Base-by-base conservation (phyloP, 1,140 invertebrate species). In the Zaprionus ghesquierei region DNA sequence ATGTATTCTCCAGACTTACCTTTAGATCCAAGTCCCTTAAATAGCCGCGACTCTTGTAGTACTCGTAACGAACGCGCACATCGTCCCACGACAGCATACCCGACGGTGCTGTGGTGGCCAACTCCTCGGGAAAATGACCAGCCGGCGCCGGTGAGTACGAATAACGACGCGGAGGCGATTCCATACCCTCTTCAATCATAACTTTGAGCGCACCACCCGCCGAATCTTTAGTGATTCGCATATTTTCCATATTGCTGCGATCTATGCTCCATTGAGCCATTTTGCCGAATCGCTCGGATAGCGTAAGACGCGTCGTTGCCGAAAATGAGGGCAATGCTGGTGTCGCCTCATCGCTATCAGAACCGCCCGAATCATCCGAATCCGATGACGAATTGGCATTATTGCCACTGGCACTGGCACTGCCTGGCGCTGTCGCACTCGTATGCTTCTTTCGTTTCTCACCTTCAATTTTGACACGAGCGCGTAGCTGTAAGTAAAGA, bases 261-360 rank as follows among this genome's bases (percentile, higher is more conserved):
- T 97, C 96, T 3, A 96, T 95, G 63, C 94, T 95, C 95, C 96
- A 97, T 82, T 98, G 96, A 41, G 96, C 96, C 94, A 98, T 97
- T 93, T 97, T 97, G 69, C 96, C 96, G 92, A 97, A 97, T 25
- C 97, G 93, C 91, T 97, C 96, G 2, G 95, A 96, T 15, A 97
- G 92, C 9, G 95, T 96, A 73, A 96, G 90, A 35, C 94, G 84
- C 65, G 91, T 92, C 12, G 92, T 91, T 12, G 92, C 92, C 68
- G 91, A 92, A 44, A 92, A 92, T 50, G 90, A 90, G 29, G 91
- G 89, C 66, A 92, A 66, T 63, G 81, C 65, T 63, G 81, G 80
- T 29, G 81, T 75, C 20, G 81, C 80, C 31, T 92, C 91, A 60
- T 92, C 90, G 70, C 89, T 91, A 63, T 90, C 87, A 15, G 90